Base-by-base conservation (phyloP, 1,140 invertebrate species). In the Heterodera carotae region DNA sequence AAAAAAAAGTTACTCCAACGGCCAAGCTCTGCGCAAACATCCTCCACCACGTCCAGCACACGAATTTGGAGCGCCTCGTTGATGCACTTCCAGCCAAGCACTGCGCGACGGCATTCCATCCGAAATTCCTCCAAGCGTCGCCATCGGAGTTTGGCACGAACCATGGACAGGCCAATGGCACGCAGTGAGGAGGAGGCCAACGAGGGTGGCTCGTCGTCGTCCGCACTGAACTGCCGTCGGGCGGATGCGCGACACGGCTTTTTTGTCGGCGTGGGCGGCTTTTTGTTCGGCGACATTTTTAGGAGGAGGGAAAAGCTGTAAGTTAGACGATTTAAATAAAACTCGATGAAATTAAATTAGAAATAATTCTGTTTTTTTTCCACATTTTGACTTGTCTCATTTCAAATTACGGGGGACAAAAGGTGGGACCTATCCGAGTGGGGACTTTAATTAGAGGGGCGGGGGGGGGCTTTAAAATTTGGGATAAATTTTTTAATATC, bases 1-100 rank as follows among this genome's bases (percentile, higher is more conserved):
- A n/a, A n/a, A n/a, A n/a, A 78, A 48, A 15, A 43, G 67, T 22
- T 64, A 83, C 81, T 77, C 81, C 81, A 82, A 43, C 81, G 56
- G 68, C 73, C 48, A 6, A 82, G 59, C 64, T 82, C 81, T 6
- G 69, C 29, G 60, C 78, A 76, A 5, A 76, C 73, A 67, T 82
- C 81, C 27, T 80, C 53, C 22, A 82, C 31, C 8, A 68, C 60
- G 31, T 79, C 75, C 10, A 68, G 71, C 43, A 82, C 76, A 48
- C 53, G 48, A 34, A 66, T 36, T 36, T 76, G 70, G 15, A 77
- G 53, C 25, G 59, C 8, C 53, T 66, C 34, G 25, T 67, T 76
- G 25, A 83, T 72, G 33, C 7, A 33, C 15, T 33, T 59, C 76
- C 76, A 77, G 25, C 31, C 18, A 33, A 34, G 53, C n/a, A 77